Conservation (phyloP, 2,888 invertebrate genomes). For the Caenorhabditis becei region DNA sequence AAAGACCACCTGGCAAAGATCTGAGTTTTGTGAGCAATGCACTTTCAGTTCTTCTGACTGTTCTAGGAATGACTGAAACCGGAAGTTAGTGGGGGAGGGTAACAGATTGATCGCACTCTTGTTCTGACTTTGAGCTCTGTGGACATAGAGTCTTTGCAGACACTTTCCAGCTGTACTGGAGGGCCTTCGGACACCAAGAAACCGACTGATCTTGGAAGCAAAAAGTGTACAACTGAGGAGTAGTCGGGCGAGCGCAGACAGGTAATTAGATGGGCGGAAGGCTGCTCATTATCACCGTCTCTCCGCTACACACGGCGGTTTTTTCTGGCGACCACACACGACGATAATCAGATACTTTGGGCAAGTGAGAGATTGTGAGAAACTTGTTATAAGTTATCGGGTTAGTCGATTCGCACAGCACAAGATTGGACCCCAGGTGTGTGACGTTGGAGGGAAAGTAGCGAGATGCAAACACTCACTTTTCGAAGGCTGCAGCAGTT, state of each 20-base stretch:
- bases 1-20: too few species aligned
- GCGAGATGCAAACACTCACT: neutral
- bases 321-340: neutral
- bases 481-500: conserved; percentile 36
- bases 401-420: neutral
- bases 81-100: too few species aligned
- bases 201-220: neutral
- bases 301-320: neutral
- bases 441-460: neutral
- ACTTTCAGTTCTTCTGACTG: neutral
- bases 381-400: neutral
- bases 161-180: neutral
- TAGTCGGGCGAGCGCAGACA: neutral
- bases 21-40: too few species aligned
- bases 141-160: neutral
- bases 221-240: neutral
- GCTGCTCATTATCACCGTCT: neutral
- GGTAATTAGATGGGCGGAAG: neutral
- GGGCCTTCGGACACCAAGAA: neutral
- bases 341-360: neutral
- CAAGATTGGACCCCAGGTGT: neutral
- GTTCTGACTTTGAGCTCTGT: neutral
- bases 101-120: neutral
- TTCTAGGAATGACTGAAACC: neutral
- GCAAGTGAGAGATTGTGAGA: neutral